Evolutionary conservation across 53 echinoderm and acorn worm species (phyloP), one percentile per base, ranked within the genome.

Genomic region (Pentamera pediparva): DNA sequence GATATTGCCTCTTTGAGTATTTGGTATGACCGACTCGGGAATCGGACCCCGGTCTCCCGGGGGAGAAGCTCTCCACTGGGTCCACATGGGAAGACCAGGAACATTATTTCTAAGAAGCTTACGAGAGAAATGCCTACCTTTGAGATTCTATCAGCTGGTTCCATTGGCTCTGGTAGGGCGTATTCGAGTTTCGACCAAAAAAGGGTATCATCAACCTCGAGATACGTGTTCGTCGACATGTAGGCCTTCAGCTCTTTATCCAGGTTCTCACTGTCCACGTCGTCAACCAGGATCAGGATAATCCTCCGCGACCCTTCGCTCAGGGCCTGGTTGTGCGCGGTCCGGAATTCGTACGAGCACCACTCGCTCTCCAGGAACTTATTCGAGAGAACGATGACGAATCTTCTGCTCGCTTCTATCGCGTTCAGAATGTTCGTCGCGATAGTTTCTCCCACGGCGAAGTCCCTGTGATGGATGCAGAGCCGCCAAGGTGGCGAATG

Each of bases 401-500:
- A 74, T 35, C 85, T 59, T 24, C 67, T 71, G 48, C 89, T 85
- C 21, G 65, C 56, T 43, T 81, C 85, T 6, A 89, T 74, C 38
- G 89, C 85, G 37, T 81, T 75, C 47, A 85, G 48, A 29, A 89
- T 89, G 74, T 84, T 89, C 13, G 70, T 70, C 5, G 89, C 81
- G 57, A 89, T 89, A 8, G 70, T 56, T 41, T 85, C 89, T 30
- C 89, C 89, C 0, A 89, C 89, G 10, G 76, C 57, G 57, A 89
- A 89, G 29, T 89, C 89, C 29, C 89, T 57, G 11, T 89, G 85
- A 32, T 89, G 85, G 35, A 89, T 64, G 70, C 85, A 85, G 30
- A 81, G 39, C 56, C 39, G 62, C 59, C 56, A 89, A 9, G 89
- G 85, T 30, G 82, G 85, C 35, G 51, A 12, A 17, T 72, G 89